Base-by-base conservation (phyloP, 2,888 invertebrate genomes). In the Pristionchus japonicus region DNA sequence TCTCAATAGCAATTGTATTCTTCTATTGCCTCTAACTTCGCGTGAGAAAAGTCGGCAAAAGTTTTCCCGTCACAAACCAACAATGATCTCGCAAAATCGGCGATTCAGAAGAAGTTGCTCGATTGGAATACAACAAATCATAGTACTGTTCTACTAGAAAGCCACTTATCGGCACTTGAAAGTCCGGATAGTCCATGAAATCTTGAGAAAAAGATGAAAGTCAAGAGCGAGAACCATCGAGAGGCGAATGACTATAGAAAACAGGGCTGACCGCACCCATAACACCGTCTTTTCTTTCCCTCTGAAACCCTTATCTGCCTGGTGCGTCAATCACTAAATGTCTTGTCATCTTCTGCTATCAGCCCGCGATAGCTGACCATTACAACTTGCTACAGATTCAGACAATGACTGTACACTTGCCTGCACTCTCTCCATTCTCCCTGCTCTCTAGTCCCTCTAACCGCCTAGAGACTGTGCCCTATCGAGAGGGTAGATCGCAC, bases 291-390 rank as follows among this genome's bases (percentile, higher is more conserved):
- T 70, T 43, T 3, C 17, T 37, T 70, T 34, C 37, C 23, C 70
- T 70, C 37, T 70, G 70, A 20, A 70, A 70, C 70, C 70, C 17
- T 70, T 70, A 70, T 70, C 70, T 70, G 34, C 34, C 57, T 34
- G 31, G 31, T 70, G 7, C n/a, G 70, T 34, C 70, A 40, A 70
- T 70, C 20, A 40, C 70, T 70, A 37, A 70, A 34, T 70, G 23
- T 15, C 20, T 31, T 64, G 70, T 70, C 20, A 37, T 37, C 37
- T 23, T 7, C 70, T 70, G 70, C 37, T 70, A 70, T 23, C 20
- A 23, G 0, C 1, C 17, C 17, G 34, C 34, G 31, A 34, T 67
- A 31, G n/a, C 15, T 37, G 37, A 37, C 37, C 70, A 70, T 20
- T 70, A 70, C 64, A 17, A 64, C 11, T 37, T 40, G 70, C 6